phyloP scores from a whole-genome alignment of 2,797 vertebrate species.

The Eospalax fontanierii region DNA sequence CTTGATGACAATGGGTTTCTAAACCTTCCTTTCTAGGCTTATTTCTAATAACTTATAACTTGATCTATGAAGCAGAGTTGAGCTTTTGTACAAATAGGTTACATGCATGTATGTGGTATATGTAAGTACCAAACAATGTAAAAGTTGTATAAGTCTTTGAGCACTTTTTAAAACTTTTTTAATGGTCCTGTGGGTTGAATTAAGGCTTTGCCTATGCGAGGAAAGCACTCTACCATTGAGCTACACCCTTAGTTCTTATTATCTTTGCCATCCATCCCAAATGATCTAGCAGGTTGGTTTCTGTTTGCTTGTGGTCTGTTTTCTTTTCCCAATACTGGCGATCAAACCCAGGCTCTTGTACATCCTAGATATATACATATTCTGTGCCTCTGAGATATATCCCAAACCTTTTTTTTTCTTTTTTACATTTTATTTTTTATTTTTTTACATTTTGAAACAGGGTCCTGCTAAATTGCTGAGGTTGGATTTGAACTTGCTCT shows the following conservation, averaged over 20 bases:
- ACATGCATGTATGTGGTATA: background rate
- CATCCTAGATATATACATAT: background rate
- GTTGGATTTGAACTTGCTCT: background rate
- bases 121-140: background rate
- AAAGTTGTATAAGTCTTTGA: background rate
- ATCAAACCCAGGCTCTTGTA: background rate
- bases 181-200: background rate
- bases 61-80: background rate
- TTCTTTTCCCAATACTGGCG: background rate
- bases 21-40: background rate
- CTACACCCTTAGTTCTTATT: background rate
- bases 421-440: too few species aligned
- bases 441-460: too few species aligned
- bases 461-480: background rate
- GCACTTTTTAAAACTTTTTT: background rate
- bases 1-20: too few species aligned
- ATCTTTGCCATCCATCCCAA: slow-evolving; percentile 15
- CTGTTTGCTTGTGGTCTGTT: background rate
- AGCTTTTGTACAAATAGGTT: background rate
- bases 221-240: background rate
- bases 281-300: background rate
- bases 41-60: background rate
- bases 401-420: too few species aligned
- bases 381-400: background rate
- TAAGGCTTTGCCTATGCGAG: background rate